phyloP scores from a whole-genome alignment of 1,140 invertebrate species.

The Orius laevigatus region DNA sequence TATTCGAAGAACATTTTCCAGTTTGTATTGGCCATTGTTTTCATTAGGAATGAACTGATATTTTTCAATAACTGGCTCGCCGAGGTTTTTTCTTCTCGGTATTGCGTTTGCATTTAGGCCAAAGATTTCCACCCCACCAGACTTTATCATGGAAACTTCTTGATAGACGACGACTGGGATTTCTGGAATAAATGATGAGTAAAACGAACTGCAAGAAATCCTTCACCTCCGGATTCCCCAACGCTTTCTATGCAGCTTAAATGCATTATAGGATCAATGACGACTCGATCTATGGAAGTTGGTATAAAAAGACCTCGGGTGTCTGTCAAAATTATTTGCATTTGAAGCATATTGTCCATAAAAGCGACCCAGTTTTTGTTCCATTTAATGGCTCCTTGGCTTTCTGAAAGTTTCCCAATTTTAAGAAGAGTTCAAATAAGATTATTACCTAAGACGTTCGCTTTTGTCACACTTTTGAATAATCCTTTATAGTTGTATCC shows the following conservation, averaged over 20 bases:
- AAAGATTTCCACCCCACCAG: constrained; percentile 68
- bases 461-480: constrained; percentile 46
- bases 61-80: constrained; percentile 50
- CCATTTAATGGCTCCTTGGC: constrained; percentile 37
- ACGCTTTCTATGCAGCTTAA: constrained; percentile 16
- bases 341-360: constrained; percentile 83
- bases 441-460: constrained; percentile 29
- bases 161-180: constrained; percentile 21
- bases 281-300: constrained; percentile 61
- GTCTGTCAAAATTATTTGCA: constrained; percentile 60
- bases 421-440: no score
- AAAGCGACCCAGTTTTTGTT: constrained; percentile 79
- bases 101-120: constrained; percentile 69
- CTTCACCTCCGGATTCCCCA: constrained; percentile 14
- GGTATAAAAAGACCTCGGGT: constrained; percentile 63
- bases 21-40: constrained; percentile 24
- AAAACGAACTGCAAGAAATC: no score
- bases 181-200: constrained; percentile 14
- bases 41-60: constrained; percentile 63
- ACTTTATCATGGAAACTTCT: constrained; percentile 29
- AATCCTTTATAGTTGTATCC: constrained; percentile 79
- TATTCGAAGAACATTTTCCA: constrained; percentile 30
- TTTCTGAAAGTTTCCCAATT: constrained; percentile 26
- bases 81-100: constrained; percentile 40
- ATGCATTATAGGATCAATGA: constrained; percentile 58